phyloP scores from a whole-genome alignment of 2,888 invertebrate genomes.

The Protula sp. region DNA sequence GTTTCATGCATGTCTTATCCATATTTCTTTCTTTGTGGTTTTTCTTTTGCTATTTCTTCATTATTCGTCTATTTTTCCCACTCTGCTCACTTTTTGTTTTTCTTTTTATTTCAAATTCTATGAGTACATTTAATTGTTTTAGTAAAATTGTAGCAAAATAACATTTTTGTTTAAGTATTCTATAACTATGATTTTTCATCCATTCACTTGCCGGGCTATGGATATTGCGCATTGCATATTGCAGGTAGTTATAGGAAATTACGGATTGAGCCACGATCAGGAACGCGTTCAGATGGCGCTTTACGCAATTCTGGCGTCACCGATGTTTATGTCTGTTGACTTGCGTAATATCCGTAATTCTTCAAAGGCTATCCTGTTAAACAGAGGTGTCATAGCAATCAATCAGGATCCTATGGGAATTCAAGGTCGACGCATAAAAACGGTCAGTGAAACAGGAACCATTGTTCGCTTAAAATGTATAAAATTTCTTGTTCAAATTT shows the following conservation, averaged over 20 bases:
- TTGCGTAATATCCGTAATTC: conserved; percentile 79
- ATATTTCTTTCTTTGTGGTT: not conserved
- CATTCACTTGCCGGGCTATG: too few relatives aligned
- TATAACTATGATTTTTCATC: too few relatives aligned
- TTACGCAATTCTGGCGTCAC: conserved; percentile 92
- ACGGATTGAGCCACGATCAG: conserved; percentile 88
- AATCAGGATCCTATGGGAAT: conserved; percentile 90
- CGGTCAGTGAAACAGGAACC: conserved; percentile 8
- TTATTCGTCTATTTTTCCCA: not conserved
- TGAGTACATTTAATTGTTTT: too few relatives aligned
- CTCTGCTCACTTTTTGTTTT: too few relatives aligned
- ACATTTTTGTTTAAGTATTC: too few relatives aligned
- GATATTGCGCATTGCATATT: too few relatives aligned
- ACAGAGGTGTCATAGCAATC: conserved; percentile 83
- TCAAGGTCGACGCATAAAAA: conserved; percentile 62
- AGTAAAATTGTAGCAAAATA: too few relatives aligned
- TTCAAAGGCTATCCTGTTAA: conserved; percentile 86
- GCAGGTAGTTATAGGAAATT: conserved; percentile 88
- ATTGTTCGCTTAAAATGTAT: not conserved
- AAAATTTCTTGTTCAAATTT: not conserved
- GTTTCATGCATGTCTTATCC: too few relatives aligned
- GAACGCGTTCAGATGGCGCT: conserved; percentile 93
- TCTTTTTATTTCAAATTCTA: too few relatives aligned
- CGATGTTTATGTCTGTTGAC: conserved; percentile 89
- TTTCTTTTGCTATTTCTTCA: not conserved